These are phyloP conservation scores for Mactra quadrangularis DNA, from an alignment of 1,140 invertebrate genomes.

Conservation along the genomic window DNA sequence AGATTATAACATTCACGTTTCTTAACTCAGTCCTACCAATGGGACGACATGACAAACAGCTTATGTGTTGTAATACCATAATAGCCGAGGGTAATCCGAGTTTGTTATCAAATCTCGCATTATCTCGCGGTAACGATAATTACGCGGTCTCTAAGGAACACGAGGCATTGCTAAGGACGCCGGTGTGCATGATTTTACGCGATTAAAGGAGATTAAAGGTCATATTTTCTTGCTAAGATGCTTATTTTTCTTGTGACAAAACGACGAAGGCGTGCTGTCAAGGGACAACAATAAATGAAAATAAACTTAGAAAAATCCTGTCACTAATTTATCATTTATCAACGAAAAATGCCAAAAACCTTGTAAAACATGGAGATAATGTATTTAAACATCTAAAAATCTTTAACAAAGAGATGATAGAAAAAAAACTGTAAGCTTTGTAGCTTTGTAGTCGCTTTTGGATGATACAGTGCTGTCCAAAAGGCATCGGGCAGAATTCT, in stretches of 20 bases:
- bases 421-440: too few relatives aligned
- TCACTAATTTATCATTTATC: constrained; percentile 45
- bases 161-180: constrained; percentile 31
- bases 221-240: constrained; percentile 54
- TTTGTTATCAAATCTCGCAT: constrained; percentile 61
- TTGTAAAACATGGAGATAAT: not conserved
- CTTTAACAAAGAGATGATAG: not conserved
- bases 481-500: too few relatives aligned
- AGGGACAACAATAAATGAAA: not conserved
- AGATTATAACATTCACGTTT: not conserved
- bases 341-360: constrained; percentile 9
- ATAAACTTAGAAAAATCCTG: constrained; percentile 16
- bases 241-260: constrained; percentile 35
- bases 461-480: too few relatives aligned
- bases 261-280: constrained; percentile 16
- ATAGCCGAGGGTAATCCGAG: constrained; percentile 57
- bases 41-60: constrained; percentile 44
- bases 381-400: not conserved
- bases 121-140: constrained; percentile 61
- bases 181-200: constrained; percentile 52
- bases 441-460: too few relatives aligned
- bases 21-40: constrained; percentile 5
- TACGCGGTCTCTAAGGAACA: constrained; percentile 47
- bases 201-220: constrained; percentile 60
- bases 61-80: constrained; percentile 58